These are phyloP conservation scores for Spea bombifrons DNA, from an alignment of 2,113 vertebrate species.

Conservation along the genomic window DNA sequence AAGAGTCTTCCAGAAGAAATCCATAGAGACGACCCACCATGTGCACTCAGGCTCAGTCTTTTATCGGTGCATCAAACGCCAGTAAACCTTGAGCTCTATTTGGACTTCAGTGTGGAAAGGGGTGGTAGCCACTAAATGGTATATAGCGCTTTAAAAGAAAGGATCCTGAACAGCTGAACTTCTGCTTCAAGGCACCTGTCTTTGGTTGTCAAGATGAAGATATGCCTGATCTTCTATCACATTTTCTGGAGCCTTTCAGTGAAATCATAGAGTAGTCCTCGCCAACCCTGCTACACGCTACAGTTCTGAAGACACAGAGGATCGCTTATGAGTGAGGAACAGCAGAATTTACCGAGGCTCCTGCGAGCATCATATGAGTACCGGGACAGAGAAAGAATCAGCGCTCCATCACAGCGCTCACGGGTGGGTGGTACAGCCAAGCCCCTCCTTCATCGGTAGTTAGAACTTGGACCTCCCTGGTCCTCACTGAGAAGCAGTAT, in stretches of 20 bases:
- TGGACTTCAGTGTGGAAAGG: no score
- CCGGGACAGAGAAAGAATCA: neutral
- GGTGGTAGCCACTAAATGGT: no score
- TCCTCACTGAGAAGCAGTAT: neutral
- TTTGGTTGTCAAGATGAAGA: no score
- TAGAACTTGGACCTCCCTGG: conserved; percentile 1
- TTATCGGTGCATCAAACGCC: no score
- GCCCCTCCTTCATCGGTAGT: conserved; percentile 19
- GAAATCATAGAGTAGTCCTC: neutral
- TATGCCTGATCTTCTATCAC: no score
- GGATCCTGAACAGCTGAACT: no score
- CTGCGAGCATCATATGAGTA: neutral
- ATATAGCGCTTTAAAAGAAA: no score
- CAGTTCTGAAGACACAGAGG: neutral
- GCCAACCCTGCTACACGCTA: neutral
- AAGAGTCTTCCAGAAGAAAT: no score
- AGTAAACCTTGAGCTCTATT: no score
- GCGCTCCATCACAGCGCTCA: neutral
- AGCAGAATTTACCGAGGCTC: neutral
- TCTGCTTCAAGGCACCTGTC: no score
- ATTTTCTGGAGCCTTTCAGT: neutral
- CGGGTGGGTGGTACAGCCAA: conserved; percentile 12
- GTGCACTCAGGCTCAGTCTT: no score
- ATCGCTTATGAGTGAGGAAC: neutral
- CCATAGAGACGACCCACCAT: no score